A percentile compares a stretch with the other conserved stretches of the same genome.
These are phyloP conservation scores for Sebastes iracundus DNA, from an alignment of 2,797 vertebrate species.

Conservation along the genomic window DNA sequence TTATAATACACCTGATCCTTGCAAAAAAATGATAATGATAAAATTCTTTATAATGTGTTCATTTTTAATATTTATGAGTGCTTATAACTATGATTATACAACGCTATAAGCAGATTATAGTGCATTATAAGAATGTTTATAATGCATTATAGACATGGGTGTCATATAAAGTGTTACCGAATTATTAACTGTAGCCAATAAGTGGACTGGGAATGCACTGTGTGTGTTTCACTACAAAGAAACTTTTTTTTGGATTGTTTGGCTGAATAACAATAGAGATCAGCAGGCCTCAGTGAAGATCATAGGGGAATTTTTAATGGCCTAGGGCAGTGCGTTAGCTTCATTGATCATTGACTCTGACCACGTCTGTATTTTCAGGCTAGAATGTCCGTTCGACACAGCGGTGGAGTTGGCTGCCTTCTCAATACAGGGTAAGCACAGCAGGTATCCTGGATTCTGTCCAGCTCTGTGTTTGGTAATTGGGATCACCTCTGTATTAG, in stretches of 20 bases:
- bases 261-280: neutral
- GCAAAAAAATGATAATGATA: too few species aligned
- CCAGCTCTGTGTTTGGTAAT: neutral
- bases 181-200: neutral
- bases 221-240: neutral
- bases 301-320: neutral
- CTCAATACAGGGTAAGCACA: slow-evolving; percentile 91
- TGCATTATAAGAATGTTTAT: too few species aligned
- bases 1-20: too few species aligned
- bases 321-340: neutral
- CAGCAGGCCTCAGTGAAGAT: neutral
- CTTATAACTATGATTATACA: too few species aligned
- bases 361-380: slow-evolving; percentile 74
- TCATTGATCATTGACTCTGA: neutral
- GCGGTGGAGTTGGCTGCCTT: slow-evolving; percentile 94
- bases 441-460: neutral
- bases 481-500: neutral
- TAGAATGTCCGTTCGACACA: slow-evolving; percentile 95
- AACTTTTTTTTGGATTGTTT: neutral
- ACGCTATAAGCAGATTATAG: too few species aligned
- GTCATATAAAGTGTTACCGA: too few species aligned
- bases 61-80: too few species aligned
- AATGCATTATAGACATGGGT: too few species aligned
- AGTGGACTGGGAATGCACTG: neutral
- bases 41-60: too few species aligned